Conservation (phyloP, 2,113 vertebrate genomes). For the Meleagris gallopavo region DNA sequence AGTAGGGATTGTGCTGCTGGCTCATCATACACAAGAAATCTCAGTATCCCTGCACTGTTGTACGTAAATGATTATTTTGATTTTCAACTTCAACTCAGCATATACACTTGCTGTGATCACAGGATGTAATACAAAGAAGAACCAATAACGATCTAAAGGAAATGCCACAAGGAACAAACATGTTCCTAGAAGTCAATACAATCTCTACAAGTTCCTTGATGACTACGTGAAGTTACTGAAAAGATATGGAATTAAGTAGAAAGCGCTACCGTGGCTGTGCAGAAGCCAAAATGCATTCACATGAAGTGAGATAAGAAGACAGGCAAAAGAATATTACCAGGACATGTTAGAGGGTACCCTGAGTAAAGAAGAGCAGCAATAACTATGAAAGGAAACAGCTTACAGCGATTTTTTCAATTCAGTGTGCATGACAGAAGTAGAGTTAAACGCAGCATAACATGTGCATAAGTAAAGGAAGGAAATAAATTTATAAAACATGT, state of each 20-base stretch:
- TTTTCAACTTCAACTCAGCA: not conserved
- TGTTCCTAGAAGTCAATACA: slow-evolving; percentile 12
- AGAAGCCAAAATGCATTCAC: slow-evolving; percentile 13
- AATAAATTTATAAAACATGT: not conserved
- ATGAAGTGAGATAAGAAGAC: not conserved
- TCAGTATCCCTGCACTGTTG: not conserved
- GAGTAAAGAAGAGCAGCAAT: not conserved
- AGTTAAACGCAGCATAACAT: not conserved
- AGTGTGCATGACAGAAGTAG: not conserved
- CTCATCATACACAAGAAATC: not conserved
- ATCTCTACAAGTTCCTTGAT: slow-evolving; percentile 44
- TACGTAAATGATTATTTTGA: not conserved
- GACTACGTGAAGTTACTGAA: slow-evolving; percentile 36
- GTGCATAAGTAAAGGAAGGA: not conserved
- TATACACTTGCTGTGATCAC: not conserved
- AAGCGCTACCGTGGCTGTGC: not conserved
- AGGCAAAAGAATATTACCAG: not conserved
- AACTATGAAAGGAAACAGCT: not conserved
- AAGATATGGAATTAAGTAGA: slow-evolving; percentile 3
- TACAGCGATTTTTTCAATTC: slow-evolving; percentile 3
- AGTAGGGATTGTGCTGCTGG: not conserved
- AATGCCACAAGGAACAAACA: slow-evolving; percentile 9
- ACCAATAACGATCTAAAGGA: slow-evolving; percentile 28
- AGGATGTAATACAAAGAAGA: not conserved
- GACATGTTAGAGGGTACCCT: not conserved